Conservation (phyloP, 1,140 invertebrate genomes). For the Cydia amplana region DNA sequence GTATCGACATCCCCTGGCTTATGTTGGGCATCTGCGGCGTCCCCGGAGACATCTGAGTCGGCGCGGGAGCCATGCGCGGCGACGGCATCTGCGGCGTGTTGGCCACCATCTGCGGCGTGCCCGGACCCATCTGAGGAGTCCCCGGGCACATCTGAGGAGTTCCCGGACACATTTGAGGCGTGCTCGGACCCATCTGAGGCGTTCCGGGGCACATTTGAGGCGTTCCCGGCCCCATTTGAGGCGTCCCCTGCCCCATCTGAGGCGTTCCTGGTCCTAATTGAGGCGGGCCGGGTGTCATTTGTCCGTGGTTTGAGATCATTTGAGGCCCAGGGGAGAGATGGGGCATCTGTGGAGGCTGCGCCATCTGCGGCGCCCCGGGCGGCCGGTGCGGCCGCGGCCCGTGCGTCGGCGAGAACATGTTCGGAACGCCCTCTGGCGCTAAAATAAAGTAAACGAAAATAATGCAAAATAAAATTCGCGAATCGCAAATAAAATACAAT, state of each 20-base stretch:
- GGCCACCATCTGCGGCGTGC: slow-evolving; percentile 60
- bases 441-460: slow-evolving; percentile 47
- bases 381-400: slow-evolving; percentile 62
- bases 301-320: slow-evolving; percentile 55
- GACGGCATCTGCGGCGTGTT: slow-evolving; percentile 62
- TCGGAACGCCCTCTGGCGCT: slow-evolving; percentile 74
- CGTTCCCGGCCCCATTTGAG: slow-evolving; percentile 41
- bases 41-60: slow-evolving; percentile 69
- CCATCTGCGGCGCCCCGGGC: slow-evolving; percentile 53
- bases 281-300: slow-evolving; percentile 38
- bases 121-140: slow-evolving; percentile 61
- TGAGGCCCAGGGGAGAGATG: slow-evolving; percentile 56
- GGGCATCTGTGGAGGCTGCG: slow-evolving; percentile 49
- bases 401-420: slow-evolving; percentile 70
- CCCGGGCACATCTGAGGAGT: slow-evolving; percentile 61
- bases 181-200: slow-evolving; percentile 50
- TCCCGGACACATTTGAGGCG: slow-evolving; percentile 51
- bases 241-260: slow-evolving; percentile 38
- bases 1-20: slow-evolving; percentile 66
- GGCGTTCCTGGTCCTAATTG: slow-evolving; percentile 45
- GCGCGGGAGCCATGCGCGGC: slow-evolving; percentile 63
- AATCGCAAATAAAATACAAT: slow-evolving; percentile 1
- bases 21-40: slow-evolving; percentile 70
- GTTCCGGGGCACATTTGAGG: slow-evolving; percentile 45
- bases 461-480: slow-evolving; percentile 71